A percentile compares a stretch with the other conserved stretches of the same genome.
These are phyloP conservation scores for Drosophila aff. DNA, from an alignment of 1,140 invertebrate species.

Conservation along the genomic window DNA sequence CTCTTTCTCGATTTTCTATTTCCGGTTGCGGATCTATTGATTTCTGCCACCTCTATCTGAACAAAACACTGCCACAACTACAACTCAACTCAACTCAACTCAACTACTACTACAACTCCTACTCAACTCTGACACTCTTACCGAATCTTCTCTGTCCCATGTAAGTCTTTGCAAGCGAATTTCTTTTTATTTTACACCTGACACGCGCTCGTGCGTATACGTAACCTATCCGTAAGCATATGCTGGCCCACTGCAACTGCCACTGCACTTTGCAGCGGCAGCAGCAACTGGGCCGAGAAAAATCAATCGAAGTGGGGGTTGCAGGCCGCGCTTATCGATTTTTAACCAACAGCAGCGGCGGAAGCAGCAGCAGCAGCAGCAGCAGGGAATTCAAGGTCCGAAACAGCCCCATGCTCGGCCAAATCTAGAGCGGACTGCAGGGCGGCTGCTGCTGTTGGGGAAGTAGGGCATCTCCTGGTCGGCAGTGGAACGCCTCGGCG, in stretches of 20 bases:
- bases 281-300: constrained; percentile 45
- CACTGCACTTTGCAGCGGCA: constrained; percentile 8
- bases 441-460: constrained; percentile 22
- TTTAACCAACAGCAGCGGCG: constrained; percentile 34
- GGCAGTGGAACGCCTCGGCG: constrained; percentile 64
- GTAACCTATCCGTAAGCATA: constrained; percentile 50
- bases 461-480: constrained; percentile 39
- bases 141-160: constrained; percentile 45
- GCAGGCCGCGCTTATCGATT: constrained; percentile 57
- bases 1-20: constrained; percentile 52
- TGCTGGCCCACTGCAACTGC: constrained; percentile 35
- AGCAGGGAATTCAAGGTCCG: constrained; percentile 69
- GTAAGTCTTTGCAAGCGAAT: constrained; percentile 59
- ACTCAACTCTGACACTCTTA: constrained; percentile 35
- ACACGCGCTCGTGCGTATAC: constrained; percentile 23
- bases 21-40: constrained; percentile 33
- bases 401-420: not conserved
- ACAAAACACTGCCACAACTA: constrained; percentile 36
- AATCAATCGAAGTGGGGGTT: constrained; percentile 59
- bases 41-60: constrained; percentile 34
- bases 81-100: constrained; percentile 44
- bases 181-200: constrained; percentile 19
- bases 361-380: not conserved
- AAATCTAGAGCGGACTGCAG: constrained; percentile 46
- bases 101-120: constrained; percentile 29